phyloP scores from a whole-genome alignment of 2,113 vertebrate species.

The Sprattus sprattus region DNA sequence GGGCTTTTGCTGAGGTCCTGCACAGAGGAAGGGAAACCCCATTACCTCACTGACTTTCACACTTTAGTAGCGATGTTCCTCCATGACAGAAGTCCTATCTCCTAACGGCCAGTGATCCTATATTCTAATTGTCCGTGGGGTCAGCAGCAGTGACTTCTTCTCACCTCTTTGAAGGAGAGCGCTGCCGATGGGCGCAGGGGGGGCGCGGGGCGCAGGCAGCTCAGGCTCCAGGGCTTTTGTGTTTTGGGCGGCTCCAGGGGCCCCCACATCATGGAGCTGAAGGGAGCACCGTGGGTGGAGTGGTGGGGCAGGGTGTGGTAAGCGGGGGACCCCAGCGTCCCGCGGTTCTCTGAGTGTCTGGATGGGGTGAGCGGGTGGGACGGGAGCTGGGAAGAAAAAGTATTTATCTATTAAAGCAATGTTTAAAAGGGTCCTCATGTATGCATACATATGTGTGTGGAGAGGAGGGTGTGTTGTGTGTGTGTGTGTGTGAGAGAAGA shows the following conservation, averaged over 20 bases:
- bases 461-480: neutral
- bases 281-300: slow-evolving; percentile 76
- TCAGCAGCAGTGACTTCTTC: neutral
- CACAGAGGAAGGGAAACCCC: neutral
- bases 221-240: slow-evolving; percentile 93
- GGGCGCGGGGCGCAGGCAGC: slow-evolving; percentile 92
- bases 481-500: neutral
- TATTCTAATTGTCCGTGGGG: too few relatives aligned
- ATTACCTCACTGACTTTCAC: neutral
- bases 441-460: neutral
- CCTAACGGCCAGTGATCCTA: too few relatives aligned
- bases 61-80: neutral
- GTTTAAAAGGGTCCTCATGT: too few relatives aligned
- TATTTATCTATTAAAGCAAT: neutral
- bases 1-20: slow-evolving; percentile 95
- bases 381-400: slow-evolving; percentile 76
- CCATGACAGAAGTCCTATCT: too few relatives aligned
- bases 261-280: slow-evolving; percentile 82
- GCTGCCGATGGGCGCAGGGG: slow-evolving; percentile 90
- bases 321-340: slow-evolving; percentile 68
- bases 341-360: slow-evolving; percentile 85
- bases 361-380: slow-evolving; percentile 83
- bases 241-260: slow-evolving; percentile 89
- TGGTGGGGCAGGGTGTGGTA: slow-evolving; percentile 91
- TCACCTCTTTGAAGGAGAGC: slow-evolving; percentile 94